Conservation (phyloP, 2,113 vertebrate genomes). For the Gallinago undulata region DNA sequence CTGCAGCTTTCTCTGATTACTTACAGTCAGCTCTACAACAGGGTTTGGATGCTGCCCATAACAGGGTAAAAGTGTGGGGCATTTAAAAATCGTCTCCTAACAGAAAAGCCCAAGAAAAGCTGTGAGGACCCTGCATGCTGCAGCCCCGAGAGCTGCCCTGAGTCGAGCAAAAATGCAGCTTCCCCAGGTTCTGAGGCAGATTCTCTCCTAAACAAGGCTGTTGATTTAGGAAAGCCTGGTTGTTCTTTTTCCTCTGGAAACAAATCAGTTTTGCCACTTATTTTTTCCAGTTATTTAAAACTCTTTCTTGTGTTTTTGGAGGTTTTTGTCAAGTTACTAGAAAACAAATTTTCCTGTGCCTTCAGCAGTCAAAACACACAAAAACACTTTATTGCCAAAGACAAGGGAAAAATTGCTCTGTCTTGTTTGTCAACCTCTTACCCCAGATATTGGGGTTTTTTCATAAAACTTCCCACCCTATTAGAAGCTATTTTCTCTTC, state of each 20-base stretch:
- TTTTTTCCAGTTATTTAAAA: background rate
- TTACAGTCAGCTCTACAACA: background rate
- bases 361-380: background rate
- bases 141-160: fast-evolving
- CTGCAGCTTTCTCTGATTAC: background rate
- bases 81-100: background rate
- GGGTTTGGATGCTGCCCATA: background rate
- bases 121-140: background rate
- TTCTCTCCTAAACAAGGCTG: background rate
- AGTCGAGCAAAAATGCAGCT: background rate
- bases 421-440: background rate
- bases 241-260: background rate
- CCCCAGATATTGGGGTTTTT: background rate
- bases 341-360: background rate
- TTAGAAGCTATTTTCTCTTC: constrained; percentile 27
- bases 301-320: background rate
- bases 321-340: background rate
- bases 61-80: too few relatives aligned
- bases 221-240: background rate
- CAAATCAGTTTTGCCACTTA: background rate
- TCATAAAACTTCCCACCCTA: background rate
- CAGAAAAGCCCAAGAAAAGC: background rate
- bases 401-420: background rate
- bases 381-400: background rate
- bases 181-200: background rate